Base-by-base conservation (phyloP, 37 sponge, comb jelly and placozoan genomes). In the Oopsacas minuta region DNA sequence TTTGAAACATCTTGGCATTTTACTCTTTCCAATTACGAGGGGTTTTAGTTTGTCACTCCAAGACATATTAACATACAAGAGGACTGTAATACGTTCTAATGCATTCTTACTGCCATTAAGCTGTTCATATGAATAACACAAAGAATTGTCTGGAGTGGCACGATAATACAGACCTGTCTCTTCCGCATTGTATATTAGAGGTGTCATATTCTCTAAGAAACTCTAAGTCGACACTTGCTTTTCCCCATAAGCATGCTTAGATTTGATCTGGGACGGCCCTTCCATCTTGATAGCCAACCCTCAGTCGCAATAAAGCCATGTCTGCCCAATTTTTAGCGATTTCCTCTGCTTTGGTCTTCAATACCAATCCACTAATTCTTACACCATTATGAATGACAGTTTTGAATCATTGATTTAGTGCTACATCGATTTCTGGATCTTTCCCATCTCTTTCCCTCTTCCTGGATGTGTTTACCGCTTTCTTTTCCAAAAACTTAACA, bases 1-100 rank as follows among this genome's bases (percentile, higher is more conserved):
- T 61, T 61, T 12, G 22, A 61, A 85, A 30, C 85, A 85, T 52
- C 85, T 85, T 25, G 85, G 85, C n/a, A 36, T 84, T 46, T 85
- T 85, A 35, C 85, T 85, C 36, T 85, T 85, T 0, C 61, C 85
- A 39, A 85, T 85, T 1, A 85, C 37, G 20, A 85, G 51, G 34
- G 52, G 85, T 52, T 51, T 30, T 32, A 84, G 37, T 46, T 61
- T 39, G 32, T 46, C 52, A 52, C 30, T 85, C 52, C 85, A 53
- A 85, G 36, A 36, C 52, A 52, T 30, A 25, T 85, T 85, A 0
- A 46, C 85, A 1, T 37, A 51, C 36, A 34, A 8, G 23, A 85
- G 85, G 5, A 85, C 53, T 52, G 61, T 85, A 12, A 85, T n/a
- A 52, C 85, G 52, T 52, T 85, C 85, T 23, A 52, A 53, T 37